phyloP scores from a whole-genome alignment of 1,140 invertebrate species.

The Caenorhabditis inopinata region DNA sequence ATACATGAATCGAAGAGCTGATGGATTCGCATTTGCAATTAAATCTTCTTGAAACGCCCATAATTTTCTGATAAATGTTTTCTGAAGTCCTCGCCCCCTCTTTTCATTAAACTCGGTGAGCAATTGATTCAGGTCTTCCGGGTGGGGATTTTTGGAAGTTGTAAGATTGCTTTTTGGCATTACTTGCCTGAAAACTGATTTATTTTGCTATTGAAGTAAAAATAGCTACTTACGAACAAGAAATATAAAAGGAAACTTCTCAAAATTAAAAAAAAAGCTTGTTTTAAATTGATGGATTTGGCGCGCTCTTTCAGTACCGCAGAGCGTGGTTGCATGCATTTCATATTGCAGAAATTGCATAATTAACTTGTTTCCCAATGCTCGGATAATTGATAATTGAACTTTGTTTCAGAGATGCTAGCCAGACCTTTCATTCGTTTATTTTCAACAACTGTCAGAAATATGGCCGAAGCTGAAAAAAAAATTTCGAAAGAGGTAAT shows the following conservation, averaged over 20 bases:
- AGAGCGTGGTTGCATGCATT: not conserved
- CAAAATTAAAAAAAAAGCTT: too few relatives aligned
- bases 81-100: not conserved
- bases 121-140: not conserved
- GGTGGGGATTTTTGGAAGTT: not conserved
- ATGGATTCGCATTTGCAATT: not conserved
- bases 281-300: not conserved
- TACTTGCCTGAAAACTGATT: not conserved
- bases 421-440: not conserved
- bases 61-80: constrained; percentile 1
- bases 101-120: not conserved
- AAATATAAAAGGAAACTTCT: not conserved
- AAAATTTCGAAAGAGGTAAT: constrained; percentile 33
- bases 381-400: not conserved
- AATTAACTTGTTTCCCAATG: not conserved
- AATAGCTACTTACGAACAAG: too few relatives aligned
- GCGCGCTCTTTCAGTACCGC: not conserved
- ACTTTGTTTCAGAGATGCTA: not conserved
- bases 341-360: not conserved
- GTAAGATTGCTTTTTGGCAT: not conserved
- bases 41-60: constrained; percentile 2
- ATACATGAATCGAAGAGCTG: not conserved
- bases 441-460: not conserved
- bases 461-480: not conserved
- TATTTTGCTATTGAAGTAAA: too few relatives aligned